Evolutionary conservation across 2,888 invertebrate species (phyloP).

Genomic region (Desoria tigrina): DNA sequence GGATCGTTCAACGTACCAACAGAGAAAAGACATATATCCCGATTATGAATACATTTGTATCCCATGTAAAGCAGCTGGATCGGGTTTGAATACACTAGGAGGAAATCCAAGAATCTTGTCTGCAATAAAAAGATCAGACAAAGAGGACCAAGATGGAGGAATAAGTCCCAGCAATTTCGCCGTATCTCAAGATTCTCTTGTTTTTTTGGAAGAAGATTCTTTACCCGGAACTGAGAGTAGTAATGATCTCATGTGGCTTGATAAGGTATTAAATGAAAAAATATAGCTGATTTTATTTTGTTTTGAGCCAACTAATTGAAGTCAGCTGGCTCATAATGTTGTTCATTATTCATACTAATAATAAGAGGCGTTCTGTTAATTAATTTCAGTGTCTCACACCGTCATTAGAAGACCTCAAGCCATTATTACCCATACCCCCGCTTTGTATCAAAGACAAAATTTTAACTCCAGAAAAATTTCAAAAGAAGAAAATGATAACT

Average conservation of each 20-base stretch:
- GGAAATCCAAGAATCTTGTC: constrained; percentile 40
- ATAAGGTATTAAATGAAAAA: constrained; percentile 44
- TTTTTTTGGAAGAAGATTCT: constrained; percentile 49
- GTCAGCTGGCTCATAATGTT: neutral
- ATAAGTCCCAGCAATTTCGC: constrained; percentile 8
- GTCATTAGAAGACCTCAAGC: constrained; percentile 31
- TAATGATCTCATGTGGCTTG: constrained; percentile 46
- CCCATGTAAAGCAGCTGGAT: constrained; percentile 67
- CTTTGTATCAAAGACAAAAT: constrained; percentile 8
- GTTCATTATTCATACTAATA: no score
- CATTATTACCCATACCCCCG: constrained; percentile 14
- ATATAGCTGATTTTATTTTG: neutral
- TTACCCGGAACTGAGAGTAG: constrained; percentile 46
- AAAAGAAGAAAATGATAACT: constrained; percentile 41
- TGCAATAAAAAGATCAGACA: constrained; percentile 35
- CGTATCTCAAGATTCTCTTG: constrained; percentile 49
- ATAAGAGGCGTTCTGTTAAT: no score
- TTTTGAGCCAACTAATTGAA: neutral
- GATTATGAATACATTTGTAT: constrained; percentile 87
- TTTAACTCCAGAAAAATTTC: constrained; percentile 28
- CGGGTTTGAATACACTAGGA: constrained; percentile 34
- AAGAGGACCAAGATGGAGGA: constrained; percentile 15
- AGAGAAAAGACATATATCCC: constrained; percentile 75
- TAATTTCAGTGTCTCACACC: constrained; percentile 9
- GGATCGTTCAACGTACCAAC: constrained; percentile 73